Conservation (phyloP, 2,113 vertebrate genomes). For the Talpa occidentalis region DNA sequence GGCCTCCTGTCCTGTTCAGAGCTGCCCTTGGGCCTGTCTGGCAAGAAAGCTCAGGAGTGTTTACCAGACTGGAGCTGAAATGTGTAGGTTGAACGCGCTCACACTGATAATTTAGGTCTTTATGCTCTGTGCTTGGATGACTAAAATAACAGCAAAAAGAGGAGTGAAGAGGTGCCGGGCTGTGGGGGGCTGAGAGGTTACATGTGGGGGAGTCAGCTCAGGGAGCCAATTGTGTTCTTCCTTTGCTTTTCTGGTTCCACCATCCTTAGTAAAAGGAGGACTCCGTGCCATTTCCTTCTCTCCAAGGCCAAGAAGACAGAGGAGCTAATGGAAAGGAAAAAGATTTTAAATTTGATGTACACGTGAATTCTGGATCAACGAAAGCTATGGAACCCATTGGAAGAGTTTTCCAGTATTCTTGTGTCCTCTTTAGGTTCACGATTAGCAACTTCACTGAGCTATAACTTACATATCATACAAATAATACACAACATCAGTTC, state of each 20-base stretch:
- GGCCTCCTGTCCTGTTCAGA: accelerated
- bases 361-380: not conserved
- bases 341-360: not conserved
- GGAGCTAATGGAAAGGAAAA: not conserved
- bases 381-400: not conserved
- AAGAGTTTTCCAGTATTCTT: not conserved
- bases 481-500: no score
- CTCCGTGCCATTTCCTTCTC: not conserved
- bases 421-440: not conserved
- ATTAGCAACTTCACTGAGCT: not conserved
- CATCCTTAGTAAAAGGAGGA: conserved; percentile 1
- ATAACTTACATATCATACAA: not conserved
- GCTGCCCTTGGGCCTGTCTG: not conserved
- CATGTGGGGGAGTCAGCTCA: not conserved
- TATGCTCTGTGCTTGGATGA: conserved; percentile 19
- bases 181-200: not conserved
- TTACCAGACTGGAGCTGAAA: not conserved
- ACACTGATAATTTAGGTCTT: conserved; percentile 51
- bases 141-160: conserved; percentile 45
- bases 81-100: conserved; percentile 49
- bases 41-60: not conserved
- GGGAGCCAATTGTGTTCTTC: not conserved
- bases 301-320: conserved; percentile 22
- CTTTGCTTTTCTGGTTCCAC: not conserved
- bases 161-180: not conserved